A percentile compares a stretch with the other conserved stretches of the same genome.
phyloP scores from a whole-genome alignment of 2,888 invertebrate species.

The Drosophila bunnanda region DNA sequence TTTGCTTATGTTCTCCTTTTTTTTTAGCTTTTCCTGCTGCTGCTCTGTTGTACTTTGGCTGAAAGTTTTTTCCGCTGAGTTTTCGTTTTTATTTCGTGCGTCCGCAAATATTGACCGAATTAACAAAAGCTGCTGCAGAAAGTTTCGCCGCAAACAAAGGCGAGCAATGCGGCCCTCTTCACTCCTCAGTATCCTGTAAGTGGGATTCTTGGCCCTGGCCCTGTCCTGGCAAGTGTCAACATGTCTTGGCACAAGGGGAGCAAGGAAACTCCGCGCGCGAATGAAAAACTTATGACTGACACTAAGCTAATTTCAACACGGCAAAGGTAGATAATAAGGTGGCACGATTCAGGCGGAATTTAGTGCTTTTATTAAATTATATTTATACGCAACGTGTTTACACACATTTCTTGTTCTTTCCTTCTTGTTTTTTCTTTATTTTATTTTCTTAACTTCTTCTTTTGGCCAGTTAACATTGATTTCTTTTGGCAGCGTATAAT shows the following conservation, averaged over 20 bases:
- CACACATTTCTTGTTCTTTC: too few species aligned
- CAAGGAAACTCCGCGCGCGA: not conserved
- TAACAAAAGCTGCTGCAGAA: slow-evolving; percentile 75
- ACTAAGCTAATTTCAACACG: slow-evolving; percentile 7
- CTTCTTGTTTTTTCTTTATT: too few species aligned
- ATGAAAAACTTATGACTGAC: slow-evolving; percentile 35
- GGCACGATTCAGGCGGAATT: not conserved
- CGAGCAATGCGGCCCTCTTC: slow-evolving; percentile 37
- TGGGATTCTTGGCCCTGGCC: slow-evolving; percentile 40
- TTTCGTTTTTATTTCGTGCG: slow-evolving; percentile 82
- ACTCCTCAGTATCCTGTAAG: slow-evolving; percentile 17
- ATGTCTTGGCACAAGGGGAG: slow-evolving; percentile 18
- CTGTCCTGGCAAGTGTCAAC: slow-evolving; percentile 48
- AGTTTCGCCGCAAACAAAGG: slow-evolving; percentile 65
- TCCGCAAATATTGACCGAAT: slow-evolving; percentile 82
- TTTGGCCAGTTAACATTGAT: too few species aligned
- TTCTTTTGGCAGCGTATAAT: too few species aligned
- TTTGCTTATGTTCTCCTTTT: slow-evolving; percentile 57
- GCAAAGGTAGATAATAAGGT: not conserved
- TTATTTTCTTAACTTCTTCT: too few species aligned
- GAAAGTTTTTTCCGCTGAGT: slow-evolving; percentile 72
- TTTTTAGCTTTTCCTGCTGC: slow-evolving; percentile 23
- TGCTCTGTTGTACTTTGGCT: slow-evolving; percentile 45
- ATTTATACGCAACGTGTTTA: too few species aligned
- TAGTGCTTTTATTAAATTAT: not conserved